Evolutionary conservation across 2,888 invertebrate genomes (phyloP), one percentile per base, ranked within the genome.

Genomic region (Phoronis australis): DNA sequence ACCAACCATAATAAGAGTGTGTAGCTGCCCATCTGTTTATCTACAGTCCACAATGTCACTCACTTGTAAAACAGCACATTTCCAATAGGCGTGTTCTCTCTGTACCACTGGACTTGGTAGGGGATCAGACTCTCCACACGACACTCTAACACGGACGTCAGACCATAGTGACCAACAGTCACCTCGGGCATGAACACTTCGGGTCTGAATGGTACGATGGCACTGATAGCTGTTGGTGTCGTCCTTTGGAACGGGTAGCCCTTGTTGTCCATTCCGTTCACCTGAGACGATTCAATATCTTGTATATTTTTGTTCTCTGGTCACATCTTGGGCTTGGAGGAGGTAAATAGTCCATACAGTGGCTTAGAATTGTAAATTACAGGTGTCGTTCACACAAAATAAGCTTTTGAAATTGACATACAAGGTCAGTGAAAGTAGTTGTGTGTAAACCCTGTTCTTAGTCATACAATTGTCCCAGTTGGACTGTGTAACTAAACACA

Each of bases 221-320:
- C 78, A 57, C 83, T 83, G 26, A 87, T 82, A 15, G 86, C 86
- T 1, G 86, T 86, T 0, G 83, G 80, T 0, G 86, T 83, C 0
- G 84, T 80, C 59, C 87, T 77, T 53, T 82, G 80, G 37, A 86
- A 75, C 18, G 81, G 80, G 67, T 82, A 83, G n/a, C 82, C 82
- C 52, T 79, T 67, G 50, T 80, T 80, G 66, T 86, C 86, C 38
- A 74, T 75, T 2, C 87, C 87, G 56, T 81, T 81, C 2, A 86
- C 81, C 84, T 86, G 63, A 27, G 43, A 50, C n/a, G n/a, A n/a
- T n/a, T n/a, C n/a, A n/a, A n/a, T n/a, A n/a, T 47, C n/a, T 23
- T 26, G 21, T 27, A 26, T 18, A 40, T 15, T 15, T 40, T 40
- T 9, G 20, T 40, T 40, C 15, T 9, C 12, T 12, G 20, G n/a